A percentile compares a stretch with the other conserved stretches of the same genome.
phyloP scores from a whole-genome alignment of 1,140 invertebrate species.

The Drosophila sturtevanti region DNA sequence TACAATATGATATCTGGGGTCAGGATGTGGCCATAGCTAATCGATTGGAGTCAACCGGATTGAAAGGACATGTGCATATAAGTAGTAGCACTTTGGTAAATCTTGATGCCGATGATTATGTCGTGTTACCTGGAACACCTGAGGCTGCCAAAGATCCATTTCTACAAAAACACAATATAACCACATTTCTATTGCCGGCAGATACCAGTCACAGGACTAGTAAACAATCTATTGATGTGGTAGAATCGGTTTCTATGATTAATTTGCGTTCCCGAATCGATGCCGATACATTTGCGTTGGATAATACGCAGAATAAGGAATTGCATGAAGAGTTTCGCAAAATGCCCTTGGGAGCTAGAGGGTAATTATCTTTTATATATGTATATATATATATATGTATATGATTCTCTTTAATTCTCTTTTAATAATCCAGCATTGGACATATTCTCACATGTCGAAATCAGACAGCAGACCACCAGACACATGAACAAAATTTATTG shows the following conservation, averaged over 20 bases:
- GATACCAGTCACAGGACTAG: constrained; percentile 58
- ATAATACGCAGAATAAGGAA: background rate
- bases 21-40: constrained; percentile 95
- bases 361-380: constrained; percentile 57
- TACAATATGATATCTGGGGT: constrained; percentile 99
- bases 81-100: constrained; percentile 90
- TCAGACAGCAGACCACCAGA: background rate
- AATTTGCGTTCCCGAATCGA: background rate
- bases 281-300: no score
- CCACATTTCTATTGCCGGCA: constrained; percentile 88
- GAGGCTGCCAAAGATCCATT: constrained; percentile 86
- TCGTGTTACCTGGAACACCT: constrained; percentile 84
- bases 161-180: constrained; percentile 87
- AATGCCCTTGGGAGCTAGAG: constrained; percentile 68
- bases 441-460: background rate
- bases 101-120: constrained; percentile 84
- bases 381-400: no score
- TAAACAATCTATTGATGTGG: background rate
- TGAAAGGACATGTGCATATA: constrained; percentile 92
- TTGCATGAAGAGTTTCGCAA: constrained; percentile 54
- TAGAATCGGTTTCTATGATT: constrained; percentile 51
- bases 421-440: constrained; percentile 10
- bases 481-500: constrained; percentile 14
- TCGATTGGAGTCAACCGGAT: constrained; percentile 95
- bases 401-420: no score